Evolutionary conservation across 2,113 vertebrate species (phyloP).

Genomic region (Leucoraja erinaceus): DNA sequence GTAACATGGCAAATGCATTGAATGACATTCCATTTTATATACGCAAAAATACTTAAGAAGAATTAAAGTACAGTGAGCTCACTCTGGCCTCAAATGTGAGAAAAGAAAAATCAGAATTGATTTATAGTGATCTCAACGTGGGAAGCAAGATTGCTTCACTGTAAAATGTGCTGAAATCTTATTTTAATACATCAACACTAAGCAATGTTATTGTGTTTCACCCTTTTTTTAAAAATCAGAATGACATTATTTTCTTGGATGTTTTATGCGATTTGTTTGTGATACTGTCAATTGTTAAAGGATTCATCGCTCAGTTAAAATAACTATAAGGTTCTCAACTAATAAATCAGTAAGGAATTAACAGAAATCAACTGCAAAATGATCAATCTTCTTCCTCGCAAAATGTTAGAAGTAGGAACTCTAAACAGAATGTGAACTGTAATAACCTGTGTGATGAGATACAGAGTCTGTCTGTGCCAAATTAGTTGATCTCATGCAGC

Average conservation of each 20-base stretch:
- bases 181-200: neutral
- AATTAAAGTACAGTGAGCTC: slow-evolving; percentile 27
- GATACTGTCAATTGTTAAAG: neutral
- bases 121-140: neutral
- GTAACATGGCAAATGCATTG: neutral
- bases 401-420: neutral
- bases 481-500: slow-evolving; percentile 8
- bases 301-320: neutral
- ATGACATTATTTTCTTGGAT: neutral
- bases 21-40: slow-evolving; percentile 11
- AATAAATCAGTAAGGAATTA: neutral
- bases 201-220: neutral
- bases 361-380: neutral
- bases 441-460: neutral
- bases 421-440: neutral
- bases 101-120: too few relatives aligned
- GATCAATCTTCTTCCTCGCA: neutral
- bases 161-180: neutral
- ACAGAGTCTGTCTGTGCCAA: neutral
- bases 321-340: neutral
- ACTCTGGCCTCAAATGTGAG: neutral
- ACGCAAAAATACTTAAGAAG: neutral
- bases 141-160: neutral
- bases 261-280: neutral
- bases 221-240: neutral